Percentiles rank a stretch among this genome's conserved stretches.
phyloP scores from a whole-genome alignment of 1,140 invertebrate genomes.

The Platyscapa corneri region DNA sequence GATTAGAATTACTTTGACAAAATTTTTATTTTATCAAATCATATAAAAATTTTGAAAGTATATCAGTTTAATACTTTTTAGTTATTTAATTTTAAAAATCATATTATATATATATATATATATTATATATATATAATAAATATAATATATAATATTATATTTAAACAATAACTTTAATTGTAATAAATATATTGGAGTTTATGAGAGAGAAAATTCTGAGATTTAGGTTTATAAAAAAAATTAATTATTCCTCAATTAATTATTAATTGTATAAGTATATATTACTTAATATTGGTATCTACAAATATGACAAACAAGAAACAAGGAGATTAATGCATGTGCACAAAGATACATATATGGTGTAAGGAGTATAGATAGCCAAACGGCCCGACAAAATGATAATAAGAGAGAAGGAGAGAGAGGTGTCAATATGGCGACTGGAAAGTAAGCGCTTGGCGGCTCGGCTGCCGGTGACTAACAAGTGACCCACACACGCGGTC shows the following conservation, averaged over 20 bases:
- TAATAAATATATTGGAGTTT: too few species aligned
- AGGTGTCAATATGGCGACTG: conserved; percentile 64
- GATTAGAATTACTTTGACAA: background rate
- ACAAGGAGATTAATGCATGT: too few species aligned
- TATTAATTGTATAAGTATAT: too few species aligned
- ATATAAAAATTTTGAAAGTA: background rate
- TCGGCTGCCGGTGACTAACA: conserved; percentile 59
- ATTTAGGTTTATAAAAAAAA: too few species aligned
- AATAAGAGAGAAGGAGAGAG: conserved; percentile 58
- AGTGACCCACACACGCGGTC: conserved; percentile 66
- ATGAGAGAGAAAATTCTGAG: too few species aligned
- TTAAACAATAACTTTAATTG: too few species aligned
- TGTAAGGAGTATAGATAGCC: conserved; percentile 5
- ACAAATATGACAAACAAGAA: background rate
- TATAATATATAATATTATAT: too few species aligned
- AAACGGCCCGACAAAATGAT: conserved; percentile 14
- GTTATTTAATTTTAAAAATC: background rate
- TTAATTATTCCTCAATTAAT: too few species aligned
- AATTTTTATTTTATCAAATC: background rate
- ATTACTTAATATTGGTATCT: too few species aligned
- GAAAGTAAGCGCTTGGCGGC: conserved; percentile 62
- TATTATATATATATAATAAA: too few species aligned
- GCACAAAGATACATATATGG: background rate
- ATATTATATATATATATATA: too few species aligned
- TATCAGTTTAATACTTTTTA: background rate